Conservation (phyloP, 1,140 invertebrate species). For the Drosophila jambulina region DNA sequence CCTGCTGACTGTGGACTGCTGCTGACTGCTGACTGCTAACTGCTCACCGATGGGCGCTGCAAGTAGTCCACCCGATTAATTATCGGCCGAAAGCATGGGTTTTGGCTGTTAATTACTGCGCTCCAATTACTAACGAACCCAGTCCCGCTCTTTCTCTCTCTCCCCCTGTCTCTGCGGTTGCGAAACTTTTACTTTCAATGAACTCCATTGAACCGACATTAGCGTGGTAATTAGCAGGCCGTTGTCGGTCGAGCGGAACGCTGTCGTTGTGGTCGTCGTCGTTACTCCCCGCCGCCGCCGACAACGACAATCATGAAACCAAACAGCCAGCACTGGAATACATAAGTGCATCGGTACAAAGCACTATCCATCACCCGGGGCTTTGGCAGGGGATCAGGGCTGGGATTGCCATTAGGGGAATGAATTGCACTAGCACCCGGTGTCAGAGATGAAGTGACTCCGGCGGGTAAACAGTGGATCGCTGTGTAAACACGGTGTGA, state of each 20-base stretch:
- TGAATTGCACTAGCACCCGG: slow-evolving; percentile 36
- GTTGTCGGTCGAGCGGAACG: slow-evolving; percentile 72
- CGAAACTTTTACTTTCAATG: slow-evolving; percentile 80
- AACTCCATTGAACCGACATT: slow-evolving; percentile 82
- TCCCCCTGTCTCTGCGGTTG: slow-evolving; percentile 12
- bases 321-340: slow-evolving; percentile 33
- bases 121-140: slow-evolving; percentile 48
- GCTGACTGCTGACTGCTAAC: slow-evolving; percentile 22
- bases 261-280: slow-evolving; percentile 26
- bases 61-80: slow-evolving; percentile 56
- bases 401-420: slow-evolving; percentile 36
- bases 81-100: slow-evolving; percentile 14
- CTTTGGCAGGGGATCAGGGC: slow-evolving; percentile 22
- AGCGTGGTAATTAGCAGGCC: slow-evolving; percentile 77
- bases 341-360: slow-evolving; percentile 50
- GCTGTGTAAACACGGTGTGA: slow-evolving; percentile 8
- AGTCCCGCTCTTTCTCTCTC: slow-evolving; percentile 1
- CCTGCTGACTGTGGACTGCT: slow-evolving; percentile 18
- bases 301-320: slow-evolving; percentile 19
- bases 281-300: background rate
- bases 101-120: slow-evolving; percentile 58
- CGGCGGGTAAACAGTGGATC: slow-evolving; percentile 1
- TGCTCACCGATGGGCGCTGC: slow-evolving; percentile 53
- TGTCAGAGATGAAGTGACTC: slow-evolving; percentile 10
- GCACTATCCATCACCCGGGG: slow-evolving; percentile 48